A percentile compares a stretch with the other conserved stretches of the same genome.
These are phyloP conservation scores for Chloroceryle amazona DNA, from an alignment of 2,797 vertebrate species.

Conservation along the genomic window DNA sequence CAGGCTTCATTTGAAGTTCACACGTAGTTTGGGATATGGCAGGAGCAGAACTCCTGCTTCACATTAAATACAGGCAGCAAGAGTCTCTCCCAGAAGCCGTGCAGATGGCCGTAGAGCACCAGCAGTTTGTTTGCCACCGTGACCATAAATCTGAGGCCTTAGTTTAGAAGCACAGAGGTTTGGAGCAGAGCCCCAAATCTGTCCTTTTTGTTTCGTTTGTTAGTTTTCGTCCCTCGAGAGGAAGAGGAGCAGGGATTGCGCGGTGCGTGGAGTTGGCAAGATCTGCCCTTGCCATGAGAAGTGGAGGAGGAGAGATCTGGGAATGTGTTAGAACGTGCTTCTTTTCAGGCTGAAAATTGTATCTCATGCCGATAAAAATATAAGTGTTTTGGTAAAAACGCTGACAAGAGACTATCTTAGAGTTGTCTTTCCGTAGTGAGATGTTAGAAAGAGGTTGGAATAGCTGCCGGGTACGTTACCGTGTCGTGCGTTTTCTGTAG, in stretches of 20 bases:
- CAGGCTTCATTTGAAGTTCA: neutral
- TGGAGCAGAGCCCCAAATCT: neutral
- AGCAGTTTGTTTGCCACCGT: neutral
- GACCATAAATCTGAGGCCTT: neutral
- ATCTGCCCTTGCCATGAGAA: neutral
- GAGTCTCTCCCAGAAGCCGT: neutral
- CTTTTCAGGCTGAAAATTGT: constrained; percentile 34
- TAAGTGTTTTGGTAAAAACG: constrained; percentile 13
- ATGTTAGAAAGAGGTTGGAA: neutral
- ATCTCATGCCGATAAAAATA: constrained; percentile 36
- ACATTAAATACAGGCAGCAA: neutral
- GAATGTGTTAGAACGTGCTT: neutral
- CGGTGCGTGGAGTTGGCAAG: neutral
- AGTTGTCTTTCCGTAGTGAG: neutral
- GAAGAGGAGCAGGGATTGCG: neutral
- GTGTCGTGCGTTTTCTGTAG: neutral
- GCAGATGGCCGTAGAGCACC: neutral
- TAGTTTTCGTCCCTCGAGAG: neutral
- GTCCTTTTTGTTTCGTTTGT: neutral
- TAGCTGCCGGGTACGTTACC: neutral
- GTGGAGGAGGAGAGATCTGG: constrained; percentile 21
- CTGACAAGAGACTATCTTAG: neutral
- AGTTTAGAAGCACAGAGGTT: neutral
- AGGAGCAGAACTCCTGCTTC: neutral
- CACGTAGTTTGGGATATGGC: neutral